Evolutionary conservation across 1,140 invertebrate genomes (phyloP).

Genomic region (Aethina tumida): DNA sequence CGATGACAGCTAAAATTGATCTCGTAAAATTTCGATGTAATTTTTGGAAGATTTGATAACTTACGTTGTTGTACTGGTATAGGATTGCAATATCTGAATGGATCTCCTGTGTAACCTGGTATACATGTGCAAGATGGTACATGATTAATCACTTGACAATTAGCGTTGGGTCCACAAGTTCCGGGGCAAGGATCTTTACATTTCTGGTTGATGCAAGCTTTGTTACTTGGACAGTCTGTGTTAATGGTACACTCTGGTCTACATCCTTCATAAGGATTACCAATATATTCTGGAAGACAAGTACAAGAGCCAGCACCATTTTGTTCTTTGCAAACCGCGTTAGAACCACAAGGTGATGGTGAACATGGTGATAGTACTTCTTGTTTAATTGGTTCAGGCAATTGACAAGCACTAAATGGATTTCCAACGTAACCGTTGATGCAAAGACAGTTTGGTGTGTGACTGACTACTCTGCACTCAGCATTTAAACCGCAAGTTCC

Average conservation of each 20-base stretch:
- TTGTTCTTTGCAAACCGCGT: slow-evolving; percentile 63
- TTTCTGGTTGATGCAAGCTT: slow-evolving; percentile 67
- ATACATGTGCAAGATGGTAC: slow-evolving; percentile 58
- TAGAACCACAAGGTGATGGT: slow-evolving; percentile 72
- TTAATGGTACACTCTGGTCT: slow-evolving; percentile 72
- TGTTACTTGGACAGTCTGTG: slow-evolving; percentile 68
- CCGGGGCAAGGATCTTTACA: slow-evolving; percentile 71
- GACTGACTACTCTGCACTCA: slow-evolving; percentile 47
- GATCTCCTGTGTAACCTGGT: slow-evolving; percentile 59
- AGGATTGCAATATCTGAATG: slow-evolving; percentile 56
- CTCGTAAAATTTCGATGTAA: slow-evolving; percentile 5
- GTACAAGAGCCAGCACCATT: slow-evolving; percentile 68
- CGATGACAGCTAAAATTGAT: slow-evolving; percentile 8
- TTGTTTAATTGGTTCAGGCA: slow-evolving; percentile 22
- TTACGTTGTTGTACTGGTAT: slow-evolving; percentile 44
- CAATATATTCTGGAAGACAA: slow-evolving; percentile 68
- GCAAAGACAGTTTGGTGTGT: slow-evolving; percentile 51
- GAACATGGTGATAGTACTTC: slow-evolving; percentile 51
- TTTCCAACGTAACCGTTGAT: slow-evolving; percentile 49
- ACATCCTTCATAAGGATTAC: slow-evolving; percentile 69
- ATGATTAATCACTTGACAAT: slow-evolving; percentile 57
- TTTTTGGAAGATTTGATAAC: slow-evolving; percentile 18
- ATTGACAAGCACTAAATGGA: slow-evolving; percentile 44
- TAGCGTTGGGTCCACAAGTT: slow-evolving; percentile 59
- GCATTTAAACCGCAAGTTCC: slow-evolving; percentile 47